These are phyloP conservation scores for Pogonognathellus flavescens DNA, from an alignment of 1,140 invertebrate genomes.

Conservation along the genomic window DNA sequence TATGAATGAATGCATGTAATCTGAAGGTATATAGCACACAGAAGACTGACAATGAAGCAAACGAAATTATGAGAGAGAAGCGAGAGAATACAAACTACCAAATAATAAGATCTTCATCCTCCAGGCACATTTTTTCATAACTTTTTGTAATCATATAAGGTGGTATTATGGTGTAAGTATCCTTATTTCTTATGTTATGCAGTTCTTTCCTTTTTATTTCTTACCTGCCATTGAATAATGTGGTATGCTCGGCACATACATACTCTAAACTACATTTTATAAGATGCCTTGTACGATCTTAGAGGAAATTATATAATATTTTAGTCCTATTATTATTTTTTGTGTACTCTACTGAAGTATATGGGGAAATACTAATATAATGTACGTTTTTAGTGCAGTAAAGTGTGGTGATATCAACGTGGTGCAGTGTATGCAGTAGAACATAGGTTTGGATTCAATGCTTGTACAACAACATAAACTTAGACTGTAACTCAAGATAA, in stretches of 20 bases:
- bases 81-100: conserved; percentile 20
- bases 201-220: too few species aligned
- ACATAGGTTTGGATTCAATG: not conserved
- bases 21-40: not conserved
- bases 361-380: too few species aligned
- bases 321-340: too few species aligned
- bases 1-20: not conserved
- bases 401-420: too few species aligned
- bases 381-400: too few species aligned
- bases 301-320: too few species aligned
- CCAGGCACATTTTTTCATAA: not conserved
- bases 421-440: too few species aligned
- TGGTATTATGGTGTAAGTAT: not conserved
- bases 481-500: conserved; percentile 27
- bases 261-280: too few species aligned
- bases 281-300: too few species aligned
- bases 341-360: too few species aligned
- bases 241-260: too few species aligned
- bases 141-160: not conserved
- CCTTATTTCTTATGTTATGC: not conserved
- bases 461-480: not conserved
- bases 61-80: conserved; percentile 3
- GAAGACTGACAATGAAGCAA: not conserved
- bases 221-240: too few species aligned
- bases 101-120: conserved; percentile 32